Evolutionary conservation across 2,888 invertebrate species (phyloP).

Genomic region (Chymomyza caudatula): DNA sequence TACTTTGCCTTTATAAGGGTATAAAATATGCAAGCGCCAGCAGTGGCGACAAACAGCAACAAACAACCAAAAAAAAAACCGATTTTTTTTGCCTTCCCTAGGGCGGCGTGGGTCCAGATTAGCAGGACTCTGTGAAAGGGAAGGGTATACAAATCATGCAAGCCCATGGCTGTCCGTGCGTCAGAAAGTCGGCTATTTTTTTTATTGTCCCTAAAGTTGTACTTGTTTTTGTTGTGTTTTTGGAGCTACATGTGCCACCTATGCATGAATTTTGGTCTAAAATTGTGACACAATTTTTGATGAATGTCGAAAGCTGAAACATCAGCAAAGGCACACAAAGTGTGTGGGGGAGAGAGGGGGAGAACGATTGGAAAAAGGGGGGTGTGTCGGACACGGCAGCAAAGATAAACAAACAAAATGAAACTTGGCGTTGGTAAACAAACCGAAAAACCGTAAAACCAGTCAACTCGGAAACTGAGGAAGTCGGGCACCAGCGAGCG

Average conservation of each 20-base stretch:
- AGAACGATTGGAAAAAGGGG: slow-evolving; percentile 8
- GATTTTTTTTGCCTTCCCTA: slow-evolving; percentile 15
- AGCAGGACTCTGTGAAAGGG: not conserved
- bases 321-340: not conserved
- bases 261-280: slow-evolving; percentile 5
- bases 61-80: slow-evolving; percentile 8
- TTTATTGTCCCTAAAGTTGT: not conserved
- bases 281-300: slow-evolving; percentile 67
- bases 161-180: not conserved
- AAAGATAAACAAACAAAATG: slow-evolving; percentile 43
- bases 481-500: not conserved
- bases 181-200: slow-evolving; percentile 8
- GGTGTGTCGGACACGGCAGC: slow-evolving; percentile 15
- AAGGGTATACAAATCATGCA: not conserved
- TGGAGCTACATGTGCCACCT: slow-evolving; percentile 18
- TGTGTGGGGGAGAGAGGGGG: not conserved
- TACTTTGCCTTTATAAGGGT: not conserved
- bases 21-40: not conserved
- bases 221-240: not conserved
- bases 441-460: not conserved
- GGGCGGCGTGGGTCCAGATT: slow-evolving; percentile 4
- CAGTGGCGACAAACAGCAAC: not conserved
- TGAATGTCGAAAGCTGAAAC: slow-evolving; percentile 62
- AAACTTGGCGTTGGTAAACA: slow-evolving; percentile 10
- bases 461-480: not conserved